phyloP scores from a whole-genome alignment of 2,797 vertebrate species.

The Diglossa cyanea region DNA sequence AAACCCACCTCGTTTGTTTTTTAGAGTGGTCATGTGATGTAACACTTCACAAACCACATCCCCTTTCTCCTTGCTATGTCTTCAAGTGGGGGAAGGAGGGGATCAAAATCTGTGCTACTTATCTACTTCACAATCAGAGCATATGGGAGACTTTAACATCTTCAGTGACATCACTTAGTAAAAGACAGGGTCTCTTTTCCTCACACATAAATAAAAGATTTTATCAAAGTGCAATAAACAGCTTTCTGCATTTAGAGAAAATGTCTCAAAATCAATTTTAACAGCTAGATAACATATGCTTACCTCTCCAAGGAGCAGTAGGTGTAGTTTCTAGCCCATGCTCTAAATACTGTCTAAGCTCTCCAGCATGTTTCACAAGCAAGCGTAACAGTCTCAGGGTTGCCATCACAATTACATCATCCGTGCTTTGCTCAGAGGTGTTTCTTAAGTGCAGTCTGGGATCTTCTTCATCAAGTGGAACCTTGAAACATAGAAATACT shows the following conservation, averaged over 20 bases:
- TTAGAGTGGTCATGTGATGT: not conserved
- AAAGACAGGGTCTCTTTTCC: not conserved
- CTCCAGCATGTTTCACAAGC: slow-evolving; percentile 95
- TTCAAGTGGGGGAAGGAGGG: not conserved
- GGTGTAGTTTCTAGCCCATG: slow-evolving; percentile 94
- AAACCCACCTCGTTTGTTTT: accelerated
- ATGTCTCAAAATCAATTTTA: not conserved
- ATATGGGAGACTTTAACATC: not conserved
- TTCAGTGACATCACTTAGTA: not conserved
- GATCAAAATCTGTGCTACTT: not conserved
- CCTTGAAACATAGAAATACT: slow-evolving; percentile 68
- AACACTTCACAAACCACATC: not conserved
- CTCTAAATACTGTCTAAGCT: slow-evolving; percentile 92
- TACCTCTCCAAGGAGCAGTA: slow-evolving; percentile 96
- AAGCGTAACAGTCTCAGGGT: slow-evolving; percentile 90
- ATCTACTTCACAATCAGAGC: not conserved
- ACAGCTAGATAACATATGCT: not conserved
- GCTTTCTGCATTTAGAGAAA: not conserved
- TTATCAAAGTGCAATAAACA: not conserved
- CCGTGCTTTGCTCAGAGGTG: slow-evolving; percentile 90
- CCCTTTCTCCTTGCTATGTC: not conserved
- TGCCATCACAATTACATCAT: slow-evolving; percentile 97
- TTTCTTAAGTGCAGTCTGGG: slow-evolving; percentile 84
- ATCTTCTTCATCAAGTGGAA: slow-evolving; percentile 90
- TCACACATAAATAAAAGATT: not conserved